Percentiles rank a stretch among this genome's conserved stretches.
Conservation (phyloP, 2,113 vertebrate species). For the Sisor rabdophorus region DNA sequence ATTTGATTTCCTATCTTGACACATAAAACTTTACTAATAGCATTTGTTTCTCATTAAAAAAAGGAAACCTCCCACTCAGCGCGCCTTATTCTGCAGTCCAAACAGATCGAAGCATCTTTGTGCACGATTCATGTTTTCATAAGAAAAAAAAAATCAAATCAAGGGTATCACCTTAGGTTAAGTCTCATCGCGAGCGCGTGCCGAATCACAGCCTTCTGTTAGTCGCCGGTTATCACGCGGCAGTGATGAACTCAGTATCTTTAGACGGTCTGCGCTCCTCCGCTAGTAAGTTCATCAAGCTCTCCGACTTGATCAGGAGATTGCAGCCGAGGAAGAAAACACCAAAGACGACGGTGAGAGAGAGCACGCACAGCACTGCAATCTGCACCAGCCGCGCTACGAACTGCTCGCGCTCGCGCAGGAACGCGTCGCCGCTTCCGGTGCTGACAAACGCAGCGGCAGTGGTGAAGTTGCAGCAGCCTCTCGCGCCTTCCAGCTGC, state of each 20-base stretch:
- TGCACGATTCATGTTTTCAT: neutral
- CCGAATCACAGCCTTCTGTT: neutral
- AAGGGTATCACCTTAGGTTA: neutral
- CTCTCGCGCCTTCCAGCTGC: slow-evolving; percentile 25
- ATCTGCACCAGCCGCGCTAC: slow-evolving; percentile 56
- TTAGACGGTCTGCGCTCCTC: slow-evolving; percentile 54
- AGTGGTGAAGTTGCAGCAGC: slow-evolving; percentile 49
- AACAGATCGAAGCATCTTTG: neutral
- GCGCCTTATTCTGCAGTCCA: neutral
- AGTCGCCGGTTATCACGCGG: slow-evolving; percentile 5
- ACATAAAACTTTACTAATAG: neutral
- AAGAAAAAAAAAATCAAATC: neutral
- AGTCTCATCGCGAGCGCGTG: neutral
- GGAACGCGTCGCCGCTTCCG: slow-evolving; percentile 12
- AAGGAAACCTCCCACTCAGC: neutral
- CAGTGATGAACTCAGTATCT: slow-evolving; percentile 49
- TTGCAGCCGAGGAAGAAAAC: slow-evolving; percentile 62
- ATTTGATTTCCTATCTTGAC: neutral
- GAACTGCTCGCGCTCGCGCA: slow-evolving; percentile 46
- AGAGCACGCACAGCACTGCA: slow-evolving; percentile 57
- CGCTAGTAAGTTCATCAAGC: slow-evolving; percentile 53
- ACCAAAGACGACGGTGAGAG: slow-evolving; percentile 59
- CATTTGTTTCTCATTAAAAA: neutral
- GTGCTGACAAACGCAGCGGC: slow-evolving; percentile 5
- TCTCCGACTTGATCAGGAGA: slow-evolving; percentile 59